Evolutionary conservation across 1,140 invertebrate genomes (phyloP), one percentile per base, ranked within the genome.

Genomic region (Lordiphosa mommai): DNA sequence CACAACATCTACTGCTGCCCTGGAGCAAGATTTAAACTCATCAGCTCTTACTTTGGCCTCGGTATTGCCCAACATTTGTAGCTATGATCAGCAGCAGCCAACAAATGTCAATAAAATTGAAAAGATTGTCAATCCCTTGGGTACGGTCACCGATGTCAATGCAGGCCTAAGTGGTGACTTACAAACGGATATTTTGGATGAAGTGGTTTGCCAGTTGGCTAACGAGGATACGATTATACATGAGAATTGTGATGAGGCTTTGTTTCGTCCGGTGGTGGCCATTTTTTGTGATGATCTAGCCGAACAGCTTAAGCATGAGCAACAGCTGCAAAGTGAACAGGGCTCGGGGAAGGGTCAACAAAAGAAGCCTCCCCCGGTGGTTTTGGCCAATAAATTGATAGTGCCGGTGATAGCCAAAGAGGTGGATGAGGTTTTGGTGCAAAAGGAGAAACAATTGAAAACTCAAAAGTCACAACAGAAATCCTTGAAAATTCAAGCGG

Each of bases 61-160:
- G 3, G 84, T 66, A 0, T 27, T 87, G 59, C 84, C 86, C 38
- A 88, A 88, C 56, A 86, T 88, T 7, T 86, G 73, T 27, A 84
- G 76, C 53, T 88, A 72, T 14, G 61, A 84, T 3, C 16, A 27
- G 13, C 37, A 29, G 7, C 46, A 16, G 9, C 29, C 27, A 30
- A n/a, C 23, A 40, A 10, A 7, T 5, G 16, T 33, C 7, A 33
- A 59, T 2, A 67, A 51, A 2, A 68, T 88, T 5, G 87, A 88
- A 60, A 89, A 93, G 89, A 92, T 94, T 66, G 93, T 94, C 72
- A 94, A 93, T 91, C 93, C 93, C 20, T 72, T 92, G 80, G 93
- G 93, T 71, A 93, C 92, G 23, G 93, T 94, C 43, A 89, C 88
- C 30, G 89, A 90, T 65, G 90, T 90, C 27, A 87, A 71, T 60